Base-by-base conservation (phyloP, 2,113 vertebrate species). In the Oreochromis aureus region DNA sequence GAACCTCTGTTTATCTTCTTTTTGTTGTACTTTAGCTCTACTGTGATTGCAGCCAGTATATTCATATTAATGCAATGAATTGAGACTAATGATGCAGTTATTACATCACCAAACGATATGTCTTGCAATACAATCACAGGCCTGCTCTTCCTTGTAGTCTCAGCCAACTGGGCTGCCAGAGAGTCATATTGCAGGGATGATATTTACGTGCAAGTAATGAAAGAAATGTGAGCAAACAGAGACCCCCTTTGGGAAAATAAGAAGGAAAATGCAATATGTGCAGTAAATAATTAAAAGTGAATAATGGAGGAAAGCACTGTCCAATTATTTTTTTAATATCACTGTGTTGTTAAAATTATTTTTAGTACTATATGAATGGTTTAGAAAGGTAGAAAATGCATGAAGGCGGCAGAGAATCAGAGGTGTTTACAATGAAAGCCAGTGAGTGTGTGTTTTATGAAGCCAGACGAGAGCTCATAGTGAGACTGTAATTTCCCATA, bases 401-500 rank as follows among this genome's bases (percentile, higher is more conserved):
- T 73, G 34, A n/a, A 59, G 9, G 18, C n/a, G 15, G 24, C 84
- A 30, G 11, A 34, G 10, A 53, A 13, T 10, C 12, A 7, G 48
- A 61, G n/a, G 41, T 53, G 24, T 32, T 76, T 53, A 81, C 18
- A 83, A 15, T 61, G 10, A 61, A 34, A 30, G 53, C 12, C 34
- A 84, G 5, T 5, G 16, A 66, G 53, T 5, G 13, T 12, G 32
- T 81, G 61, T 51, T 87, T 78, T 82, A 66, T 32, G 80, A 84
- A 86, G 10, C 15, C 19, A 85, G 16, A 69, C 59, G 81, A 48
- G 46, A 16, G 79, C 79, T 84, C 4, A 3, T 80, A 12, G 69
- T 32, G 55, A 85, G 53, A 58, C 46, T 59, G 41, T 86, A 87
- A 91, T 82, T 87, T 54, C 36, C n/a, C 76, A 71, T 85, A 86